phyloP scores from a whole-genome alignment of 1,140 invertebrate species.

The Cyclina sinensis region DNA sequence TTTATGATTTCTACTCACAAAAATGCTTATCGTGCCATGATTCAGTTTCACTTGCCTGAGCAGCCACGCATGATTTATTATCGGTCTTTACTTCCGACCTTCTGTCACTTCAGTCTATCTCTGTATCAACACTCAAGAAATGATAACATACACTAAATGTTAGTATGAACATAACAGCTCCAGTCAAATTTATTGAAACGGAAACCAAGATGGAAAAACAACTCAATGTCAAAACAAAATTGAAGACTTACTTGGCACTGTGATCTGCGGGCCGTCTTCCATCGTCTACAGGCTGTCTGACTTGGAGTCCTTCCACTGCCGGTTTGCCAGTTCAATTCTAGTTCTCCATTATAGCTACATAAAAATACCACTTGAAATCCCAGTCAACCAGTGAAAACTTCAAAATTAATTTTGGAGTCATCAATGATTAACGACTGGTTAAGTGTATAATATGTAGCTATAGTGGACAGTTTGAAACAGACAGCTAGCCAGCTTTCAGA shows the following conservation, averaged over 20 bases:
- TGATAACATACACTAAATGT: no score
- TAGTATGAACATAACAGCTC: no score
- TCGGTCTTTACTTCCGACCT: no score
- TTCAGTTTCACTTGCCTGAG: no score
- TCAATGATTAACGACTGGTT: neutral
- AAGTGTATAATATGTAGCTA: neutral
- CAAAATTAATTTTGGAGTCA: constrained; percentile 4
- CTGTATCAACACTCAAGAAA: no score
- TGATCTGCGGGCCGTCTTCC: neutral
- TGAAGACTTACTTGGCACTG: neutral
- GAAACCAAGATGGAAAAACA: no score
- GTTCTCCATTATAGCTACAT: constrained; percentile 24
- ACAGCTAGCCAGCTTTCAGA: constrained; percentile 53
- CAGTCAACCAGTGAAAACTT: neutral
- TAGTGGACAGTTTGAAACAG: constrained; percentile 41
- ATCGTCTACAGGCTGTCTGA: neutral
- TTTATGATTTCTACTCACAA: no score
- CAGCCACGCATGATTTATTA: no score
- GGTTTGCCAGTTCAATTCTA: constrained; percentile 48
- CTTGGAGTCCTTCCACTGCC: constrained; percentile 47
- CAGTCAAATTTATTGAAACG: no score
- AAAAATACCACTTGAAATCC: neutral
- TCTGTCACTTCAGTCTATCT: no score
- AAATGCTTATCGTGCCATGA: no score
- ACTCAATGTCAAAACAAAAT: neutral